Conservation (phyloP, 2,888 invertebrate species). For the Sabatieria punctata region DNA sequence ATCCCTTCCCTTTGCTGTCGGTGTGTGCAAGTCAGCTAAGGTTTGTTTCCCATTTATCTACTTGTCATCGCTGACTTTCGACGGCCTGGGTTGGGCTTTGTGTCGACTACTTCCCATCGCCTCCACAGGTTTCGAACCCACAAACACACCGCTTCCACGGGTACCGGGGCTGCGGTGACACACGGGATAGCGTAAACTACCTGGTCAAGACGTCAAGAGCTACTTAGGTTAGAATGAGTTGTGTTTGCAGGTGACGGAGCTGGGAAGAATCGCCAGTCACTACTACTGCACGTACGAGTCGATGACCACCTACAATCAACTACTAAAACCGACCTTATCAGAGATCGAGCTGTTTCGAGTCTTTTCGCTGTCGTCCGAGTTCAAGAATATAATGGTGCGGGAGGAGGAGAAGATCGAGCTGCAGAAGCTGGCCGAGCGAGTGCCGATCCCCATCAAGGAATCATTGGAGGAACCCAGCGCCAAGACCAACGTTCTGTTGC, state of each 20-base stretch:
- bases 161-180: too few species aligned
- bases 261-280: constrained; percentile 92
- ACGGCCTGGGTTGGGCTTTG: too few species aligned
- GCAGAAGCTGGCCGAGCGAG: constrained; percentile 80
- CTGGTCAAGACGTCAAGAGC: too few species aligned
- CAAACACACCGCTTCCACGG: too few species aligned
- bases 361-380: constrained; percentile 94
- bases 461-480: constrained; percentile 94
- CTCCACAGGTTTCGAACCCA: too few species aligned
- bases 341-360: constrained; percentile 92
- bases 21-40: too few species aligned
- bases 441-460: constrained; percentile 97
- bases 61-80: too few species aligned
- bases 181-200: too few species aligned
- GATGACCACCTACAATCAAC: constrained; percentile 86
- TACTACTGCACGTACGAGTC: constrained; percentile 95
- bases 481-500: constrained; percentile 43
- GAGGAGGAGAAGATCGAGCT: constrained; percentile 86
- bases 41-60: too few species aligned
- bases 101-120: too few species aligned
- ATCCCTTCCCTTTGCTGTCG: too few species aligned
- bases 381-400: constrained; percentile 52
- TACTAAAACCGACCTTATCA: constrained; percentile 82
- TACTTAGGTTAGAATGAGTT: too few species aligned
- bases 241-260: constrained; percentile 70